These are phyloP conservation scores for Eupithecia vulgata DNA, from an alignment of 2,888 invertebrate species.

Conservation along the genomic window DNA sequence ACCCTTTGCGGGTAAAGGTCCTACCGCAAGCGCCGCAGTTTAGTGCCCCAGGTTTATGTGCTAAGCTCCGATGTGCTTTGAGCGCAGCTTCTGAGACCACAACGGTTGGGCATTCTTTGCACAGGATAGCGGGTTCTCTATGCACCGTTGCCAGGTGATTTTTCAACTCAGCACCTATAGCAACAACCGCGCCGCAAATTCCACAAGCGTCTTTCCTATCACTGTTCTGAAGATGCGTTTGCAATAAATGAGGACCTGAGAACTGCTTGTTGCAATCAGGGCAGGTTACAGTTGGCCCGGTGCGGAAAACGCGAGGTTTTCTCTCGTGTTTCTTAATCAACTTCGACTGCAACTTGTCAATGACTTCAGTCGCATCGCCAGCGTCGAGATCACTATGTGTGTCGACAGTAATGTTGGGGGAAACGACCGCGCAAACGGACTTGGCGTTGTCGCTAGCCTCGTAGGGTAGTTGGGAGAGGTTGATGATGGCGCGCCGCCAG, in stretches of 20 bases:
- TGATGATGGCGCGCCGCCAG: conserved; percentile 63
- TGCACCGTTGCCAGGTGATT: conserved; percentile 62
- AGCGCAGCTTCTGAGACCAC: conserved; percentile 54
- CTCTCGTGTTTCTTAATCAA: conserved; percentile 42
- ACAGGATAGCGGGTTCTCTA: conserved; percentile 53
- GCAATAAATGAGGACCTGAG: conserved; percentile 64
- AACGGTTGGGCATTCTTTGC: conserved; percentile 65
- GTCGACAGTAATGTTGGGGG: conserved; percentile 58
- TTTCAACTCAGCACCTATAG: conserved; percentile 62
- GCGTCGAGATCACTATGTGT: conserved; percentile 60
- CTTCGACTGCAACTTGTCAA: conserved; percentile 58
- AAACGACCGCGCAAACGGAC: conserved; percentile 64
- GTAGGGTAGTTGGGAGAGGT: conserved; percentile 46
- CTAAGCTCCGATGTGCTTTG: conserved; percentile 57
- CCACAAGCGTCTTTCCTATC: conserved; percentile 71
- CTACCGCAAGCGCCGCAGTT: conserved; percentile 72
- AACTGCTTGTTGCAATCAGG: conserved; percentile 70
- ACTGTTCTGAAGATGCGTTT: conserved; percentile 69
- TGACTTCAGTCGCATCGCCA: conserved; percentile 54
- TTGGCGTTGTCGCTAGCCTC: conserved; percentile 45
- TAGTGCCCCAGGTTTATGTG: conserved; percentile 59
- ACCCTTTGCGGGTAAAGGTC: conserved; percentile 59
- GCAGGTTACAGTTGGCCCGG: conserved; percentile 63
- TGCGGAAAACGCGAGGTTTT: conserved; percentile 52
- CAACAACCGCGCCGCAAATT: conserved; percentile 60